These are phyloP conservation scores for Pagrus major DNA, from an alignment of 2,113 vertebrate genomes.

Conservation along the genomic window DNA sequence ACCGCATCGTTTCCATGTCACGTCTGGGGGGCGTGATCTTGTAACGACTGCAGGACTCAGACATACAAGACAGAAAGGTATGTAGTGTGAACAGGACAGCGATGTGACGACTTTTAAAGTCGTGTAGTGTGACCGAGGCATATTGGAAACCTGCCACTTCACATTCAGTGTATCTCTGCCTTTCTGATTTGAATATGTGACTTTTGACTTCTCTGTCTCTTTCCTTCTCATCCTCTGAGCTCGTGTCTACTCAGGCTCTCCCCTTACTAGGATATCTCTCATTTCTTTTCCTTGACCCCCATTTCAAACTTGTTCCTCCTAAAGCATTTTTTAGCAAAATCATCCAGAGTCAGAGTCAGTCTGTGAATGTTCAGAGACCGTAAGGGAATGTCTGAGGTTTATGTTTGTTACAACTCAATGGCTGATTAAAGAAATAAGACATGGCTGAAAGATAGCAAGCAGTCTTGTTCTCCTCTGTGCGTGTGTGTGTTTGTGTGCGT, in stretches of 20 bases:
- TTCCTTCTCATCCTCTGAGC: not conserved
- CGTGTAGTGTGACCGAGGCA: no score
- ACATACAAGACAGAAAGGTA: no score
- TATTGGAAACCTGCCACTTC: not conserved
- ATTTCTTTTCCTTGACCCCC: not conserved
- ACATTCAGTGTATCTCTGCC: not conserved
- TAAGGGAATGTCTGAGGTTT: not conserved
- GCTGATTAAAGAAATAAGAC: not conserved
- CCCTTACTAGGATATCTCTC: not conserved
- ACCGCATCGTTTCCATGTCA: no score
- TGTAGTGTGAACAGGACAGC: no score
- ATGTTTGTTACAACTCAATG: not conserved
- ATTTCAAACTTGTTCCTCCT: not conserved
- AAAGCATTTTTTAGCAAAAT: conserved; percentile 9
- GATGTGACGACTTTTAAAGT: no score
- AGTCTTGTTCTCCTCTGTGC: not conserved
- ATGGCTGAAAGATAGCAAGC: not conserved
- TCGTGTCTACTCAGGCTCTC: not conserved
- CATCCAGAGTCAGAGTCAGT: not conserved
- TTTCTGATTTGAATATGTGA: not conserved
- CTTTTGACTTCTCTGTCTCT: not conserved
- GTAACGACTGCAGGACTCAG: no score
- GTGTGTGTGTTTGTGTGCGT: not conserved
- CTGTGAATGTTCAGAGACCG: no score
- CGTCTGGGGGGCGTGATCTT: no score